phyloP scores from a whole-genome alignment of 2,113 vertebrate species.

The Todiramphus saurophagus region DNA sequence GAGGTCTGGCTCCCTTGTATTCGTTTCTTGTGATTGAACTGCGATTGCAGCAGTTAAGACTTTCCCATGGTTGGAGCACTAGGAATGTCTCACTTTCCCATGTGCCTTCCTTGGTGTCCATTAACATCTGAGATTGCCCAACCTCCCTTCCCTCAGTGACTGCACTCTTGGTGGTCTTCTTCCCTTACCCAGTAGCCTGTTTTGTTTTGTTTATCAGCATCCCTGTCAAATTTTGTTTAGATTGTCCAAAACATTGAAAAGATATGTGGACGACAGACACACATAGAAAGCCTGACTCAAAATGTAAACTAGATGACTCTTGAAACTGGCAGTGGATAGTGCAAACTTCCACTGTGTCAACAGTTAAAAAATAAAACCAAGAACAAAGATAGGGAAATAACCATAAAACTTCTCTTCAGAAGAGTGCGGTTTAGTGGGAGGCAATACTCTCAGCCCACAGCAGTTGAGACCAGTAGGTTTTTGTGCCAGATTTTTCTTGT shows the following conservation, averaged over 20 bases:
- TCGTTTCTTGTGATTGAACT: neutral
- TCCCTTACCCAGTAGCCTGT: neutral
- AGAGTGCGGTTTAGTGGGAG: neutral
- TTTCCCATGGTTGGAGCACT: neutral
- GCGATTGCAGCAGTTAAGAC: neutral
- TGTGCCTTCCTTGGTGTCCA: neutral
- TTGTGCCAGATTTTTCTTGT: neutral
- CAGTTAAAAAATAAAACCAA: neutral
- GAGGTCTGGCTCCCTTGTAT: neutral
- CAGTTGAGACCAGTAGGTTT: neutral
- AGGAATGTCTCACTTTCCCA: neutral
- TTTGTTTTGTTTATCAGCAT: neutral
- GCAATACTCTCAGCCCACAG: neutral
- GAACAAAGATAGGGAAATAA: neutral
- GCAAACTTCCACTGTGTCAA: neutral
- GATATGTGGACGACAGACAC: neutral
- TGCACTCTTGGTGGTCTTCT: neutral
- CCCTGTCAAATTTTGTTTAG: neutral
- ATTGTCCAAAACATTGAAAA: neutral
- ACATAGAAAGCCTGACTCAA: neutral
- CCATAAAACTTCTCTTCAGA: neutral
- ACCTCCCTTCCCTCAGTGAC: neutral
- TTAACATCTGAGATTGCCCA: neutral
- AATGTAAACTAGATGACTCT: neutral
- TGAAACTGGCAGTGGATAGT: neutral